Evolutionary conservation across 1,140 invertebrate genomes (phyloP).

Genomic region (Gerris buenoi): DNA sequence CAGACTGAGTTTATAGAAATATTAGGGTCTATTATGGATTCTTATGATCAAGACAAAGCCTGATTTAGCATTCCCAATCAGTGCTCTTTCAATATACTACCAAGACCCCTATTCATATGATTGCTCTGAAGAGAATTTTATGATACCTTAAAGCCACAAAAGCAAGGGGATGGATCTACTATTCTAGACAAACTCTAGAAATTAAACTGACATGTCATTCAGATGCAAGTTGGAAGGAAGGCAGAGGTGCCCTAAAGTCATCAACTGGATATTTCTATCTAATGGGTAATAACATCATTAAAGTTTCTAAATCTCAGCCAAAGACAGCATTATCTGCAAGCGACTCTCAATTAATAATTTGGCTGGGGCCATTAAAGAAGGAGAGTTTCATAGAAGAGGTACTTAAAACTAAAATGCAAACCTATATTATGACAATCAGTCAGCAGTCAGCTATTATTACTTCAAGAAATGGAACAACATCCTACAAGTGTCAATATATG

Average conservation of each 20-base stretch:
- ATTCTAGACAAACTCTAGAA: neutral
- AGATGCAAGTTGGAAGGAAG: neutral
- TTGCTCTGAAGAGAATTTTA: neutral
- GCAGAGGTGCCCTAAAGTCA: neutral
- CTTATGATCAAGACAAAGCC: neutral
- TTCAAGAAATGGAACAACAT: neutral
- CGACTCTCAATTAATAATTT: neutral
- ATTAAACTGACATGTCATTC: neutral
- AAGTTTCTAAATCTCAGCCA: neutral
- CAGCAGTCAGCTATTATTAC: neutral
- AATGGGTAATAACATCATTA: neutral
- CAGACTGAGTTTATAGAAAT: neutral
- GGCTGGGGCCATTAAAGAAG: neutral
- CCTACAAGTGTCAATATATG: neutral
- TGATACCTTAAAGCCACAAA: neutral
- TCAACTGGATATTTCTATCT: neutral
- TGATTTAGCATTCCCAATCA: neutral
- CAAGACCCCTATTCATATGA: neutral
- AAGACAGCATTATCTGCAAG: neutral
- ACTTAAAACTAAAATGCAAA: neutral
- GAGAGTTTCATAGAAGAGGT: neutral
- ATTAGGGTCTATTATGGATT: neutral
- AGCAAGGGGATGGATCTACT: neutral
- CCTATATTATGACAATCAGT: neutral
- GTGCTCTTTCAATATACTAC: neutral